Base-by-base conservation (phyloP, 2,113 vertebrate genomes). In the Zosterops hypoxanthus region DNA sequence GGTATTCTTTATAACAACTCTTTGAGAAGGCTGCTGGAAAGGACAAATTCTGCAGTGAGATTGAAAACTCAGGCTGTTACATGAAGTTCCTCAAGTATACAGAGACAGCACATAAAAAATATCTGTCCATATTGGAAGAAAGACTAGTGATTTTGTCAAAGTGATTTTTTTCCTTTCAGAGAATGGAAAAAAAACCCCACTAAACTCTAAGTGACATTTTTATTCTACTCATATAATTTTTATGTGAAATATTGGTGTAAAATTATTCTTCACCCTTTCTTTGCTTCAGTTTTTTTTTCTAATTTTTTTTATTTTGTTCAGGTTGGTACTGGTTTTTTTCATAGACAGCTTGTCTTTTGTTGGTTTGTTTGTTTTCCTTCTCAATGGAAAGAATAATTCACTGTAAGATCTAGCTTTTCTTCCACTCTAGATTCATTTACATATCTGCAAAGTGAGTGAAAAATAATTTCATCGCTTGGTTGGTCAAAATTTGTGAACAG, bases 1-100 rank as follows among this genome's bases (percentile, higher is more conserved):
- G 19, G 24, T 61, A 49, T 65, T 80, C 46, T 82, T 85, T 69
- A 20, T n/a, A 85, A 50, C 11, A 77, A 15, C 5, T 63, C 24
- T 42, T 31, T 52, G 11, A 80, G 31, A 66, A 82, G 23, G n/a
- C 20, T 93, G 55, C 36, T 57, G 11, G 44, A 95, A 70, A 92
- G 83, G 89, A 86, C 26, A 72, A 94, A 94, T 89, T 86, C 46
- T 56, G 39, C 46, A 52, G 39, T 47, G 49, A 96, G 49, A 42
- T 4, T 89, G 86, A 97, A 93, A 39, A 77, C 56, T 75, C 26
- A 64, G 34, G 8, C 7, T 44, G 49, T 81, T 44, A 83, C 61
- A 25, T 50, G 83, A 72, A 70, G 50, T 80, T 85, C 26, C 28
- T 56, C 47, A 56, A 94, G 8, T 50, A 34, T 25, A 44, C 14